Evolutionary conservation across 2,113 vertebrate genomes (phyloP).

Genomic region (Canis aureus): DNA sequence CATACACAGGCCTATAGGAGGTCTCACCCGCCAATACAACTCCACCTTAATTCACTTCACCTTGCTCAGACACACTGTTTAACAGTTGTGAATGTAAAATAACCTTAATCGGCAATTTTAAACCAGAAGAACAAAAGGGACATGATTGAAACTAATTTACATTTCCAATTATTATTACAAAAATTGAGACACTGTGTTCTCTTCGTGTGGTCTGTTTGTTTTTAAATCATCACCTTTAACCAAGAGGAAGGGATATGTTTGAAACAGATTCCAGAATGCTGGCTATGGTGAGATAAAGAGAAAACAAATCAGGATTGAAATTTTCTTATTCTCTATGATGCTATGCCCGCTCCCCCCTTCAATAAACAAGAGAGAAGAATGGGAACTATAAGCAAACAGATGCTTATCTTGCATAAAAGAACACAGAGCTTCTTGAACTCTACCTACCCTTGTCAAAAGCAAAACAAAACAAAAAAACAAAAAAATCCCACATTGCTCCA

Average conservation of each 20-base stretch:
- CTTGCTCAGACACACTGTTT: constrained; percentile 70
- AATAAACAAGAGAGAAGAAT: constrained; percentile 30
- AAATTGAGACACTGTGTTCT: constrained; percentile 65
- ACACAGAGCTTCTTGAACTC: not conserved
- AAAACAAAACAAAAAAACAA: too few relatives aligned
- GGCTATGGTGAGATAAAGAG: constrained; percentile 2
- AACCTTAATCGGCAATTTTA: constrained; percentile 76
- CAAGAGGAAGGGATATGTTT: constrained; percentile 22
- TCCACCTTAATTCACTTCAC: constrained; percentile 72
- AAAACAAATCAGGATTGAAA: constrained; percentile 43
- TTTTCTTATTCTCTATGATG: not conserved
- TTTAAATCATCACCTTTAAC: constrained; percentile 75
- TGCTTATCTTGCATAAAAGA: not conserved
- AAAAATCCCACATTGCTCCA: not conserved
- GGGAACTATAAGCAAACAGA: constrained; percentile 22
- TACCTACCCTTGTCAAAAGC: not conserved
- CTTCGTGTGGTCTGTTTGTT: constrained; percentile 63
- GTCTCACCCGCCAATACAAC: constrained; percentile 65
- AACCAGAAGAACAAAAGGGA: constrained; percentile 76
- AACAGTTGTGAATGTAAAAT: constrained; percentile 78
- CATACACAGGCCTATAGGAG: constrained; percentile 51
- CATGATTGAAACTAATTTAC: constrained; percentile 80
- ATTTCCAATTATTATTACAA: constrained; percentile 80
- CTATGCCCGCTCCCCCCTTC: not conserved
- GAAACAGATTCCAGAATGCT: constrained; percentile 51